Evolutionary conservation across 2,797 vertebrate species (phyloP), one percentile per base, ranked within the genome.

Genomic region (Leptodactylus fallax): DNA sequence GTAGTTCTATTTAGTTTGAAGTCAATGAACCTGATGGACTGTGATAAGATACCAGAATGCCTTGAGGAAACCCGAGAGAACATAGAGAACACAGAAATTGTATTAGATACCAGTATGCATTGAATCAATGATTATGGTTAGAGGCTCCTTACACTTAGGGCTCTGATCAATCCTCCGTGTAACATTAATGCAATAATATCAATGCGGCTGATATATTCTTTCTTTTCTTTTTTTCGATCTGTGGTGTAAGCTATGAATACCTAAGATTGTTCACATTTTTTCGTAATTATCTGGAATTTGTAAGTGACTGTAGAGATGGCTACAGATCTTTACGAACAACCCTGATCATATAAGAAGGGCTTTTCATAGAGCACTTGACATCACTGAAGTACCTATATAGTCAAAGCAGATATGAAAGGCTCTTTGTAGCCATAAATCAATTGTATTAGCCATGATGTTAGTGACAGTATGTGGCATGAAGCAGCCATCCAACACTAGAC

Each of bases 11-110:
- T 47, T 49, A 74, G 16, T 6, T 71, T 14, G 13, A 74, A 74
- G 36, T 47, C 36, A 74, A 74, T 74, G 23, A 74, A 19, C 71
- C 71, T 21, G 71, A 74, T 74, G 71, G 71, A 74, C 71, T 49
- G 71, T 74, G 45, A 74, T 74, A n/a, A 21, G 45, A 21, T 47
- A 49, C 7, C 71, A 74, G 13, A 74, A 47, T 49, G 71, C 71
- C 45, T 74, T 9, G 9, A 49, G 71, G 71, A 74, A 72, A 74
- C 36, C 71, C 9, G 17, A 12, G 71, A 74, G 45, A 74, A 47
- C 19, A 47, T n/a, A 47, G 36, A 21, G 45, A 21, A 74, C 71
- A 19, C 17, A 45, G 27, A 74, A 47, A 74, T 49, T 74, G 45
- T 74, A 74, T 76, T 76, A 51, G 9, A 17, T 71, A 71, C 27